A percentile compares a stretch with the other conserved stretches of the same genome.
Conservation (phyloP, 2,797 vertebrate genomes). For the Takifugu rubripes region DNA sequence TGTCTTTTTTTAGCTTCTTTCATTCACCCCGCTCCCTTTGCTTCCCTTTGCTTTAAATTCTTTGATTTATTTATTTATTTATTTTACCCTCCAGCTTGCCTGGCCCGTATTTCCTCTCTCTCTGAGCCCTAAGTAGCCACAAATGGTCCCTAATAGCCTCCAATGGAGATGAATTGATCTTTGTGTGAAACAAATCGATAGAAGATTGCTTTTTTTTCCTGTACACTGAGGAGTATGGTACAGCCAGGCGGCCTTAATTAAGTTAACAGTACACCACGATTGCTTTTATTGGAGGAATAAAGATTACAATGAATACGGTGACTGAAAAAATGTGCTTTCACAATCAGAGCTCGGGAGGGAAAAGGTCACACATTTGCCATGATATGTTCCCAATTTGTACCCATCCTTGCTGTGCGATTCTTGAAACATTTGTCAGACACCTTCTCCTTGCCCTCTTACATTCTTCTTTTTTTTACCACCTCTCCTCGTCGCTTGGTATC, state of each 20-base stretch:
- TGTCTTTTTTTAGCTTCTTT: conserved; percentile 12
- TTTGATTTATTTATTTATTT: background rate
- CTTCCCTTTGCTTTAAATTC: background rate
- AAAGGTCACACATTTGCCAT: conserved; percentile 14
- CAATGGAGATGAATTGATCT: conserved; percentile 77
- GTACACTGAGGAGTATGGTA: conserved; percentile 58
- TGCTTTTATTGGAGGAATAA: conserved; percentile 62
- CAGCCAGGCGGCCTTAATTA: conserved; percentile 68
- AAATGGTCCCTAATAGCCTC: conserved; percentile 75
- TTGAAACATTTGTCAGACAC: conserved; percentile 30
- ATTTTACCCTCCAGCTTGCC: background rate
- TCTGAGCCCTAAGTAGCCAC: conserved; percentile 68
- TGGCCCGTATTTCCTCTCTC: conserved; percentile 37
- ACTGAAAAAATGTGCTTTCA: conserved; percentile 16
- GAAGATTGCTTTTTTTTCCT: conserved; percentile 66
- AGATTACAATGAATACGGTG: conserved; percentile 48
- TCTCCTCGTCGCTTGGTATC: conserved; percentile 5
- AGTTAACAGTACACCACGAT: conserved; percentile 68
- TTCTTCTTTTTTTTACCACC: conserved; percentile 25
- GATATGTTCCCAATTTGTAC: conserved; percentile 26
- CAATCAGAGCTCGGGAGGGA: conserved; percentile 17
- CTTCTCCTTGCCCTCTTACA: conserved; percentile 16
- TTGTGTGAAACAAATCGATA: conserved; percentile 66
- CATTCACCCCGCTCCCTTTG: background rate
- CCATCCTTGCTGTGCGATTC: conserved; percentile 35